phyloP scores from a whole-genome alignment of 2,888 invertebrate species.

The Apodemia duryi region DNA sequence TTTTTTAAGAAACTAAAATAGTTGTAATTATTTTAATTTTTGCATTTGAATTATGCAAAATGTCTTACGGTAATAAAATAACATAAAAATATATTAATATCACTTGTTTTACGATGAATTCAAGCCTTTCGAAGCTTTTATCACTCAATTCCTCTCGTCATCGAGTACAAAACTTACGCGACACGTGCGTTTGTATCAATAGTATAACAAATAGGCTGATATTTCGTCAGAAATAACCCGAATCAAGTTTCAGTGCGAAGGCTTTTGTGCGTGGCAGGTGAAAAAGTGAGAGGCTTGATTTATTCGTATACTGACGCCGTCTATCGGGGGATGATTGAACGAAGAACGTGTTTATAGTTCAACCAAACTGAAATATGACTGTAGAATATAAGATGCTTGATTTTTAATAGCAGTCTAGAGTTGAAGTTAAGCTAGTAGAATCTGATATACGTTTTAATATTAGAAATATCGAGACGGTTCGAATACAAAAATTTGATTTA shows the following conservation, averaged over 20 bases:
- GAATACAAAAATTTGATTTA: slow-evolving; percentile 61
- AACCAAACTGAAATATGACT: slow-evolving; percentile 71
- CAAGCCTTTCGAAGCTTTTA: slow-evolving; percentile 53
- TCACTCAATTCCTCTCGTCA: slow-evolving; percentile 74
- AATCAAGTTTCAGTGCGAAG: slow-evolving; percentile 77
- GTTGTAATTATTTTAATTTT: too few species aligned
- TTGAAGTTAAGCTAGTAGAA: slow-evolving; percentile 24
- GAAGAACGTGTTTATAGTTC: slow-evolving; percentile 74
- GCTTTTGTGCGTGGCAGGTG: slow-evolving; percentile 79
- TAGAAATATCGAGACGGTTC: slow-evolving; percentile 46
- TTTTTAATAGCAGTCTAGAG: slow-evolving; percentile 28
- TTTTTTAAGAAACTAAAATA: too few species aligned
- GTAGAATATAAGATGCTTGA: slow-evolving; percentile 51
- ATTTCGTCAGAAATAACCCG: slow-evolving; percentile 79
- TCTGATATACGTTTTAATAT: slow-evolving; percentile 55
- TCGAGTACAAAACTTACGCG: slow-evolving; percentile 73
- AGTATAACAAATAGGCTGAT: slow-evolving; percentile 79
- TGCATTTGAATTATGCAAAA: neutral
- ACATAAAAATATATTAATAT: neutral
- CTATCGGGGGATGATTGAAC: slow-evolving; percentile 75
- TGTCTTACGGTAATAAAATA: neutral
- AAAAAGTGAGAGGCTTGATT: slow-evolving; percentile 77
- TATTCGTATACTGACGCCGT: slow-evolving; percentile 72
- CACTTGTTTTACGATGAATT: neutral
- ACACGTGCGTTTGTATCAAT: slow-evolving; percentile 76